Evolutionary conservation across 2,113 vertebrate genomes (phyloP).

Genomic region (Limnothrissa miodon): DNA sequence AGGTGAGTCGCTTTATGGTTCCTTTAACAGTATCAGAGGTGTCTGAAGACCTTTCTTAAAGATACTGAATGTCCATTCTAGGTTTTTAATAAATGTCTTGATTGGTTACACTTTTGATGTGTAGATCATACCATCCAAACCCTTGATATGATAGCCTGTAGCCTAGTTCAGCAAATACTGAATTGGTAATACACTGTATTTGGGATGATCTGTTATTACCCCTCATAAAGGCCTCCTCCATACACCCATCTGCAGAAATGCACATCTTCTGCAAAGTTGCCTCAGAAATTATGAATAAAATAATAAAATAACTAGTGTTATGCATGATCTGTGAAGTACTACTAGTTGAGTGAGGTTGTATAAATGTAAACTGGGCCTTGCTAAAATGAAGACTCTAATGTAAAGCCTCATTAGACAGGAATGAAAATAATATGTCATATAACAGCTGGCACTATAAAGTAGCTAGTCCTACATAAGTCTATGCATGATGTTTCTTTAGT

Average conservation of each 20-base stretch:
- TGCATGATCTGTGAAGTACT: no score
- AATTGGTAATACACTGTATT: neutral
- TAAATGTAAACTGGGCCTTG: neutral
- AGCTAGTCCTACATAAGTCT: neutral
- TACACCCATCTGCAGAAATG: neutral
- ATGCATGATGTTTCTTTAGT: neutral
- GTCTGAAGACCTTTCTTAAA: neutral
- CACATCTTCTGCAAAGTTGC: neutral
- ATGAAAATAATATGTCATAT: neutral
- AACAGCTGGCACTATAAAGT: neutral
- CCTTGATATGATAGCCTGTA: neutral
- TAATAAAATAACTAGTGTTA: no score
- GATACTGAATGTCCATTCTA: neutral
- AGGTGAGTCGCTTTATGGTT: neutral
- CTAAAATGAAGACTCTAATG: neutral
- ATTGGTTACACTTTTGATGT: no score
- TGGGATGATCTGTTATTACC: neutral
- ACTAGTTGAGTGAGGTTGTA: no score
- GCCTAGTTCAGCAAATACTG: neutral
- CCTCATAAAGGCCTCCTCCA: neutral
- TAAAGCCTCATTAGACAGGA: neutral
- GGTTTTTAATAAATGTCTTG: neutral
- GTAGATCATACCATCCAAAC: no score
- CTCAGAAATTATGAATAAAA: no score
- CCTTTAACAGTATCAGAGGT: neutral